Conservation (phyloP, 2,113 vertebrate species). For the Labrus mixtus region DNA sequence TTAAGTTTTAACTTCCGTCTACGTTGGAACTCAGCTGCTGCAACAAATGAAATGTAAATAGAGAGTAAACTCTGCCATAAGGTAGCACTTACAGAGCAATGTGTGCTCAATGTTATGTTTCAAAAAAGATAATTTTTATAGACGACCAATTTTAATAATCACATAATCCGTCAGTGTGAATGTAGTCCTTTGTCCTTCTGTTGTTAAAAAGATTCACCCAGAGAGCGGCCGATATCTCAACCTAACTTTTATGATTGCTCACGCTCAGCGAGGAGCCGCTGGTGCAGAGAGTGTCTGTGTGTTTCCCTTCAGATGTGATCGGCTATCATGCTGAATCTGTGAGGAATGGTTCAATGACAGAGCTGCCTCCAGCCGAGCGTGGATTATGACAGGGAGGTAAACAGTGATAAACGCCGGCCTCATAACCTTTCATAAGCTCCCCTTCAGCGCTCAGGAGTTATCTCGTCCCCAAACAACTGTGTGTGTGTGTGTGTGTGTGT, state of each 20-base stretch:
- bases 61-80: too few relatives aligned
- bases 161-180: too few relatives aligned
- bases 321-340: slow-evolving; percentile 43
- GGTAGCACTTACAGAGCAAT: too few relatives aligned
- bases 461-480: slow-evolving; percentile 5
- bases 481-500: neutral
- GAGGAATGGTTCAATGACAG: slow-evolving; percentile 61
- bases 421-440: slow-evolving; percentile 68
- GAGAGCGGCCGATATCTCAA: neutral
- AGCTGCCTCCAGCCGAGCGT: slow-evolving; percentile 49
- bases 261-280: neutral
- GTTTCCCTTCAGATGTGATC: slow-evolving; percentile 53
- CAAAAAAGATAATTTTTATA: too few relatives aligned
- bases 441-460: slow-evolving; percentile 49
- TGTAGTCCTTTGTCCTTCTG: too few relatives aligned
- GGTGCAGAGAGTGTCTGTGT: slow-evolving; percentile 6
- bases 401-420: slow-evolving; percentile 65
- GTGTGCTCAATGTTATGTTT: too few relatives aligned
- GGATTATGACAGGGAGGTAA: slow-evolving; percentile 63
- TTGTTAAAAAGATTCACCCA: neutral
- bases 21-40: too few relatives aligned
- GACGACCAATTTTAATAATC: too few relatives aligned
- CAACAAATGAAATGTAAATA: too few relatives aligned
- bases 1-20: too few relatives aligned
- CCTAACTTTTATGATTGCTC: slow-evolving; percentile 20